Percentiles rank a stretch among this genome's conserved stretches.
Conservation (phyloP, 2,113 vertebrate genomes). For the Melospiza melodia region DNA sequence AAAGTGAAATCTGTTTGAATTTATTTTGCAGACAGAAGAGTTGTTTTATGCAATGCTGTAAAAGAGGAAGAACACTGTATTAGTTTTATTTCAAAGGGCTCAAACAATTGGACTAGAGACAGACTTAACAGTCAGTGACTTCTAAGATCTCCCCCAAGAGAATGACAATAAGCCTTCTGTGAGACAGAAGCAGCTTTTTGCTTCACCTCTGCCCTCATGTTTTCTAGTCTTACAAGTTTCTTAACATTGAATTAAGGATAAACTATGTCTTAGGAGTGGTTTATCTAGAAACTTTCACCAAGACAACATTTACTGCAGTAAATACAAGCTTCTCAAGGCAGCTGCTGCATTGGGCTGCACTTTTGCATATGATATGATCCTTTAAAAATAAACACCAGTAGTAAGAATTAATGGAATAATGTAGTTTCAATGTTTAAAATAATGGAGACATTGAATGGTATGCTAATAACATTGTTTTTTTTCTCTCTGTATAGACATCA, state of each 20-base stretch:
- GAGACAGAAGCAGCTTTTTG: background rate
- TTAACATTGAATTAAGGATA: background rate
- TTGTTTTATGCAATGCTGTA: background rate
- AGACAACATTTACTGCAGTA: background rate
- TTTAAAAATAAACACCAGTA: background rate
- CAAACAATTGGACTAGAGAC: background rate
- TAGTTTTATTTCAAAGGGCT: background rate
- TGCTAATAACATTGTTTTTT: background rate
- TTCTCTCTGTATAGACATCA: background rate
- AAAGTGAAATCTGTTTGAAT: background rate
- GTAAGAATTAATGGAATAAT: background rate
- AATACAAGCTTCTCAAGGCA: background rate
- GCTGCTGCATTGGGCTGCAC: background rate
- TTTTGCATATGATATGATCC: background rate
- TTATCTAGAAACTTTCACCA: background rate
- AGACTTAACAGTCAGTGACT: background rate
- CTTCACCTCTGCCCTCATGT: background rate
- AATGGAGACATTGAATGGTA: background rate
- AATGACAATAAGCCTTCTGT: background rate
- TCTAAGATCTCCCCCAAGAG: background rate
- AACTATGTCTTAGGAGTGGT: background rate
- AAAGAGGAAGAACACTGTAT: background rate
- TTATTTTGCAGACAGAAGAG: background rate
- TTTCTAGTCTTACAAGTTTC: background rate
- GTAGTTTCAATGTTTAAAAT: background rate